Percentiles rank a stretch among this genome's conserved stretches.
Evolutionary conservation across 2,797 vertebrate species (phyloP).

Genomic region (Sebastes diploproa): DNA sequence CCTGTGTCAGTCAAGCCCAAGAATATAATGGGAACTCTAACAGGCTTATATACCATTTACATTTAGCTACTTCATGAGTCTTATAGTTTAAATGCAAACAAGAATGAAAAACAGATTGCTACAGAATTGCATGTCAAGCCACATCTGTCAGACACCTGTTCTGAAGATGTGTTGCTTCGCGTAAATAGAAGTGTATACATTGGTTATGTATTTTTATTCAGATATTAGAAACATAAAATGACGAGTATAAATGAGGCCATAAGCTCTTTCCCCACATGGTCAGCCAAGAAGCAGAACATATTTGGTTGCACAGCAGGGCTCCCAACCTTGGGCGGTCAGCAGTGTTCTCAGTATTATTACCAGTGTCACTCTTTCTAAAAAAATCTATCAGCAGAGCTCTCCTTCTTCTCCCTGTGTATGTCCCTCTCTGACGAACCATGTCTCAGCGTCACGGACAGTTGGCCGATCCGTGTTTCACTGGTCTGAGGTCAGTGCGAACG

Average conservation of each 20-base stretch:
- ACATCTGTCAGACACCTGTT: too few species aligned
- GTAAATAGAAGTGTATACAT: neutral
- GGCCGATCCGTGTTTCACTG: conserved; percentile 36
- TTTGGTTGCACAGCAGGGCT: neutral
- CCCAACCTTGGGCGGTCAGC: neutral
- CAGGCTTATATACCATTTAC: neutral
- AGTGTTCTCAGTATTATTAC: neutral
- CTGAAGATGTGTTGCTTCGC: neutral
- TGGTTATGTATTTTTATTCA: neutral
- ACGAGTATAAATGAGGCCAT: neutral
- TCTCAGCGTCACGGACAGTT: conserved; percentile 25
- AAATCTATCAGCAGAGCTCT: neutral
- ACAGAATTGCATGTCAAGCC: neutral
- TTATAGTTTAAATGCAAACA: neutral
- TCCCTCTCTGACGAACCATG: conserved; percentile 6
- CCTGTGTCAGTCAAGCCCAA: neutral
- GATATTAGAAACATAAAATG: neutral
- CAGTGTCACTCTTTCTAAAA: neutral
- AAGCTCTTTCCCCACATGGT: neutral
- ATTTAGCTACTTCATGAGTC: neutral
- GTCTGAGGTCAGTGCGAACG: conserved; percentile 29
- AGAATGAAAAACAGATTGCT: neutral
- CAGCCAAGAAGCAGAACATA: neutral
- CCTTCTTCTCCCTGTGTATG: neutral
- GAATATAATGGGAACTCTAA: neutral